A percentile compares a stretch with the other conserved stretches of the same genome.
These are phyloP conservation scores for Theristicus caerulescens DNA, from an alignment of 2,113 vertebrate species.

Conservation along the genomic window DNA sequence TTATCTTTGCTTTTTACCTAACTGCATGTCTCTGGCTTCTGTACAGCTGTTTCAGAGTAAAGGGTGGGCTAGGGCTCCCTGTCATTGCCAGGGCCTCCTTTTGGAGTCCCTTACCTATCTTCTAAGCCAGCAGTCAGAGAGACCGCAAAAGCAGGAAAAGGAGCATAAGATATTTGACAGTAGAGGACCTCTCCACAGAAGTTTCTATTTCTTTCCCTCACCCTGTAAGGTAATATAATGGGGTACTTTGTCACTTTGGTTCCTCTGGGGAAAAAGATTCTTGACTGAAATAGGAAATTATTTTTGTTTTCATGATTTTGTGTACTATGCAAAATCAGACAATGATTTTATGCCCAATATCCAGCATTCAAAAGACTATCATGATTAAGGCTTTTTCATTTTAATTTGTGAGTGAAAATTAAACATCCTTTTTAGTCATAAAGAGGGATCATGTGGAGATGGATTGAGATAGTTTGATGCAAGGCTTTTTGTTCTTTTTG, in stretches of 20 bases:
- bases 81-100: not conserved
- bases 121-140: not conserved
- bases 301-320: not conserved
- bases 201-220: not conserved
- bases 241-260: not conserved
- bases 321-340: not conserved
- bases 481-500: not conserved
- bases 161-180: not conserved
- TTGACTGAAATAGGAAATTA: not conserved
- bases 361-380: not conserved
- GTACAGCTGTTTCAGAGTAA: not conserved
- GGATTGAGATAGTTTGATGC: not conserved
- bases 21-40: not conserved
- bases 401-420: not conserved
- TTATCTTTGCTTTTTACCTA: not conserved
- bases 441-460: not conserved
- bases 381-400: not conserved
- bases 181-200: not conserved
- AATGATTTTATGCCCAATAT: not conserved
- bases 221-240: not conserved
- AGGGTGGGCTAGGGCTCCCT: not conserved
- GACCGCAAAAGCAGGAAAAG: not conserved
- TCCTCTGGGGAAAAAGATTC: not conserved
- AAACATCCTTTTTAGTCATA: not conserved
- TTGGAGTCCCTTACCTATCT: not conserved